Evolutionary conservation across 2,888 invertebrate genomes (phyloP), one percentile per base, ranked within the genome.

Genomic region (Trichopoda pennipes): DNA sequence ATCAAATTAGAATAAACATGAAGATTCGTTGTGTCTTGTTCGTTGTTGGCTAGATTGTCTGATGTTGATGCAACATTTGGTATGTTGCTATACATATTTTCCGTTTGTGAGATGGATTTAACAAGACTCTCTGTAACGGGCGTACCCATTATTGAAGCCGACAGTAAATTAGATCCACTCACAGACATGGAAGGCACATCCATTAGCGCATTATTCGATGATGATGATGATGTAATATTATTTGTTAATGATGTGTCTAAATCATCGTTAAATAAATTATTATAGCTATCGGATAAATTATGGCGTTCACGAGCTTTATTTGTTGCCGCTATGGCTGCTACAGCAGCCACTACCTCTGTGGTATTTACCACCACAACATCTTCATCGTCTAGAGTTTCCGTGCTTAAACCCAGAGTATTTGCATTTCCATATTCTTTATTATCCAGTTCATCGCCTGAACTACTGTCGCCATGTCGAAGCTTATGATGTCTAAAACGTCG

Each of bases 1-100:
- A 90, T 88, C 68, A 91, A 86, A 85, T 91, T 91, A 55, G 91
- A 91, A 86, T 91, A 91, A 35, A 91, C 90, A 85, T 91, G 91
- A 66, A 90, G 85, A 69, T 87, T 88, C 60, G 89, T 85, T 85
- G 89, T 21, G 28, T 68, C 74, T 51, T 51, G 53, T 60, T 73
- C 55, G 4, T 53, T 63, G 17, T n/a, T 55, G 17, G 53, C 84
- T 51, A 79, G 82, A 56, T 74, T 75, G 44, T 44, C 70, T 35
- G 72, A 53, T 70, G 79, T 53, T 74, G 84, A 81, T 81, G 85
- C 81, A 70, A 85, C 85, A 87, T 87, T 88, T 68, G 90, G 90
- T 85, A 91, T 88, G 86, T 91, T 91, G 86, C 90, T 91, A 85
- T 91, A 91, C 86, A 91, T 89, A 81, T 91, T 91, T 84, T 91